phyloP scores from a whole-genome alignment of 2,797 vertebrate genomes.

The Xiphorhynchus erythropygius region DNA sequence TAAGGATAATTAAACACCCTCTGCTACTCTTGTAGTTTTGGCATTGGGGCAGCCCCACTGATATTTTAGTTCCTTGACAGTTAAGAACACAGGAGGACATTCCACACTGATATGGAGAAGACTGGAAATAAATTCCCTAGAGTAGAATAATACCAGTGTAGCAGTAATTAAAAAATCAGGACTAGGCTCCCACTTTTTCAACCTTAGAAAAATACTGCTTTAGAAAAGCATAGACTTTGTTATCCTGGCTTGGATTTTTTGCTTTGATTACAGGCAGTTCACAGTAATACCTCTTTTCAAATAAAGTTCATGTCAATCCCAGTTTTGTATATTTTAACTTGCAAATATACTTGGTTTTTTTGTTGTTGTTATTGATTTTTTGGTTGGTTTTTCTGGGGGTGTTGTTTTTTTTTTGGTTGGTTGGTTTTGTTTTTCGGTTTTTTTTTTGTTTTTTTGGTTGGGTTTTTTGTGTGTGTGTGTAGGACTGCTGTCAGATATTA shows the following conservation, averaged over 20 bases:
- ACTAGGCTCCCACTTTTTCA: neutral
- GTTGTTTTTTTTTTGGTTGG: no score
- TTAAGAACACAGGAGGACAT: neutral
- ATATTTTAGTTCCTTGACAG: neutral
- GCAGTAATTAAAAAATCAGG: neutral
- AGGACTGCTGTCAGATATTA: neutral
- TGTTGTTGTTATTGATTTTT: neutral
- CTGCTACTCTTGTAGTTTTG: neutral
- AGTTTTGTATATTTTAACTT: neutral
- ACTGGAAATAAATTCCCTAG: neutral
- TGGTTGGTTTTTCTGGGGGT: neutral
- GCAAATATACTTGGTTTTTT: neutral
- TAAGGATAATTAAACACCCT: neutral
- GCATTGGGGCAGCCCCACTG: neutral
- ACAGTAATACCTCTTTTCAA: neutral
- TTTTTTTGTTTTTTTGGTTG: neutral
- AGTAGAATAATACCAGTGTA: neutral
- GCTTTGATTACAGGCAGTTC: neutral
- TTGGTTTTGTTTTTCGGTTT: neutral
- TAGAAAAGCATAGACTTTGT: fast-evolving
- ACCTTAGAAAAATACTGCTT: neutral
- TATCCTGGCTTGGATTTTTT: neutral
- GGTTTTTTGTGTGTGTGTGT: fast-evolving
- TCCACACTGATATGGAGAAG: neutral
- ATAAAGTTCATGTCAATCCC: neutral